Conservation (phyloP, 1,140 invertebrate species). For the Apolygus lucorum region DNA sequence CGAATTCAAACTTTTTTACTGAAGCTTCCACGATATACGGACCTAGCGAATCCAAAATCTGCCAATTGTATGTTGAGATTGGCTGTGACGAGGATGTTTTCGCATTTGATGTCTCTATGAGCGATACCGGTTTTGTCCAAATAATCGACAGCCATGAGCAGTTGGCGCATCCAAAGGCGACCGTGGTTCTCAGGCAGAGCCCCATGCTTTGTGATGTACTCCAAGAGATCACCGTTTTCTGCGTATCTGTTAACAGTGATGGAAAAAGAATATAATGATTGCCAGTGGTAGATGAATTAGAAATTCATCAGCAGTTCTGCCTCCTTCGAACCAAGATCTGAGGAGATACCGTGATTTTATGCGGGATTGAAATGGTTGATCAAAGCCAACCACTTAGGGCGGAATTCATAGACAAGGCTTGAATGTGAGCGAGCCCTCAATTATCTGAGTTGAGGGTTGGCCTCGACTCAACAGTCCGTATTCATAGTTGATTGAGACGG, state of each 20-base stretch:
- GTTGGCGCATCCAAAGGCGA: constrained; percentile 73
- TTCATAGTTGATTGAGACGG: too few species aligned
- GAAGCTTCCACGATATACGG: too few species aligned
- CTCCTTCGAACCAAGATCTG: too few species aligned
- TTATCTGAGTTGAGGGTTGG: too few species aligned
- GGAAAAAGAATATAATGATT: background rate
- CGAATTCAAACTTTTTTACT: too few species aligned
- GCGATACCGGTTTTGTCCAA: constrained; percentile 74
- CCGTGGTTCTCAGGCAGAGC: constrained; percentile 65
- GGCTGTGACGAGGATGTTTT: constrained; percentile 76
- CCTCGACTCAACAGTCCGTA: too few species aligned
- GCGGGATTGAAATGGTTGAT: background rate
- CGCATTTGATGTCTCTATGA: constrained; percentile 81
- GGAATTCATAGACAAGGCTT: too few species aligned
- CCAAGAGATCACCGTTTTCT: constrained; percentile 74
- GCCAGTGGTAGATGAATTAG: too few species aligned
- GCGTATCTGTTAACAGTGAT: constrained; percentile 44
- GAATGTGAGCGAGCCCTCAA: too few species aligned
- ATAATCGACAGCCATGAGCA: constrained; percentile 73
- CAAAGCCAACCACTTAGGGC: too few species aligned
- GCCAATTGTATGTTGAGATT: constrained; percentile 67
- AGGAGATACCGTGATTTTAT: background rate
- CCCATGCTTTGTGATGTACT: constrained; percentile 66
- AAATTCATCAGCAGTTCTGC: too few species aligned
- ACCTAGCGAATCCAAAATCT: constrained; percentile 73